A percentile compares a stretch with the other conserved stretches of the same genome.
phyloP scores from a whole-genome alignment of 2,797 vertebrate genomes.

The Sebastes vulpes region DNA sequence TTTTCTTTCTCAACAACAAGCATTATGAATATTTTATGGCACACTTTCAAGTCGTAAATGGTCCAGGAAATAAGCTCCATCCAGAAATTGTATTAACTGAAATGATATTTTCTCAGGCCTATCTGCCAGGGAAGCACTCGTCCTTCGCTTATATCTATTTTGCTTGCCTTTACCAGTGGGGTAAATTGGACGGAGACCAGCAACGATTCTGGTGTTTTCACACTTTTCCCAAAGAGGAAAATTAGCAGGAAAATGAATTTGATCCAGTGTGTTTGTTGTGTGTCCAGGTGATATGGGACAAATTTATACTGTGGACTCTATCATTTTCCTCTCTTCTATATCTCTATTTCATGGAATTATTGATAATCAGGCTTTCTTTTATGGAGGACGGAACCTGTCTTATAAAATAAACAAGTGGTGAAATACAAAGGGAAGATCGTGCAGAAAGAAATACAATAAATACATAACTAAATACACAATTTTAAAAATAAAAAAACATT shows the following conservation, averaged over 20 bases:
- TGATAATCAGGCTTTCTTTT: not conserved
- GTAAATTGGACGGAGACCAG: conserved; percentile 36
- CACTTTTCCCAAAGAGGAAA: conserved; percentile 24
- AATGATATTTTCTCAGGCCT: conserved; percentile 57
- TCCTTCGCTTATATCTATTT: conserved; percentile 53
- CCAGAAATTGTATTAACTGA: conserved; percentile 63
- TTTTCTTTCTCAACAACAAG: conserved; percentile 64
- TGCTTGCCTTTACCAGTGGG: conserved; percentile 43
- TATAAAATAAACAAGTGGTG: no score
- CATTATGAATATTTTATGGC: conserved; percentile 80
- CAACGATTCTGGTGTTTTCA: conserved; percentile 22
- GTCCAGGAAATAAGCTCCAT: conserved; percentile 65
- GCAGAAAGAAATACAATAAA: not conserved
- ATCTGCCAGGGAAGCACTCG: conserved; percentile 59
- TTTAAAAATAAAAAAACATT: no score
- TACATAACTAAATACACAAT: no score
- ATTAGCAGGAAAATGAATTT: conserved; percentile 31
- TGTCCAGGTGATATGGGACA: conserved; percentile 18
- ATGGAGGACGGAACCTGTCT: no score
- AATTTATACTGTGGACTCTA: not conserved
- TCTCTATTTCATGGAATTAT: not conserved
- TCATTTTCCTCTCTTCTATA: not conserved
- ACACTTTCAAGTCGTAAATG: conserved; percentile 71
- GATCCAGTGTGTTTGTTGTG: conserved; percentile 29
- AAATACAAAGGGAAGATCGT: no score